These are phyloP conservation scores for Hydrotaea cyrtoneurina DNA, from an alignment of 2,888 invertebrate species.

Conservation along the genomic window DNA sequence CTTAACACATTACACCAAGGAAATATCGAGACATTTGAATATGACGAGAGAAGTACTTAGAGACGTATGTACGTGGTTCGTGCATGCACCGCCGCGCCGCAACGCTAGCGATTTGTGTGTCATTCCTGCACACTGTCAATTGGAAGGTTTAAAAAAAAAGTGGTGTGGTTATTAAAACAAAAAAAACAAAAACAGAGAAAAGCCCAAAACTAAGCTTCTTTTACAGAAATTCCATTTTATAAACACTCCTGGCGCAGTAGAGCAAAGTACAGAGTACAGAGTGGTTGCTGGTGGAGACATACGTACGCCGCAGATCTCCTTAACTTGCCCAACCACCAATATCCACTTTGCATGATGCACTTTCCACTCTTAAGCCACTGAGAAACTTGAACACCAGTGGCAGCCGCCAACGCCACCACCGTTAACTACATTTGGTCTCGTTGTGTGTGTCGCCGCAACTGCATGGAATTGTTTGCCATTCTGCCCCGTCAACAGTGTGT, in stretches of 20 bases:
- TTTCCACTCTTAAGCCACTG: constrained; percentile 23
- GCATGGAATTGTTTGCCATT: constrained; percentile 27
- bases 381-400: not conserved
- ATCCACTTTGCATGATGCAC: constrained; percentile 18
- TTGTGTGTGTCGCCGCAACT: not conserved
- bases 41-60: constrained; percentile 7
- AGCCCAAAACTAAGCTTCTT: constrained; percentile 59
- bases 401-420: not conserved
- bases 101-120: constrained; percentile 41
- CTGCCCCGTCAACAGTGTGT: constrained; percentile 1
- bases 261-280: not conserved
- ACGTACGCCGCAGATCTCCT: not conserved
- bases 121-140: constrained; percentile 53
- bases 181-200: not conserved
- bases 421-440: constrained; percentile 9
- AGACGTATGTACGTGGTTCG: not conserved
- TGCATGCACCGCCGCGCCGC: not conserved
- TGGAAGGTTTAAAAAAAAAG: constrained; percentile 50
- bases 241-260: constrained; percentile 54
- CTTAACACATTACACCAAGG: constrained; percentile 25
- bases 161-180: constrained; percentile 48
- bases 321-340: not conserved
- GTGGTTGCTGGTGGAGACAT: not conserved
- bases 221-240: constrained; percentile 61
- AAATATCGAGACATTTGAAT: constrained; percentile 54